These are phyloP conservation scores for Cheirogaleus medius DNA, from an alignment of 2,113 vertebrate genomes.

Conservation along the genomic window DNA sequence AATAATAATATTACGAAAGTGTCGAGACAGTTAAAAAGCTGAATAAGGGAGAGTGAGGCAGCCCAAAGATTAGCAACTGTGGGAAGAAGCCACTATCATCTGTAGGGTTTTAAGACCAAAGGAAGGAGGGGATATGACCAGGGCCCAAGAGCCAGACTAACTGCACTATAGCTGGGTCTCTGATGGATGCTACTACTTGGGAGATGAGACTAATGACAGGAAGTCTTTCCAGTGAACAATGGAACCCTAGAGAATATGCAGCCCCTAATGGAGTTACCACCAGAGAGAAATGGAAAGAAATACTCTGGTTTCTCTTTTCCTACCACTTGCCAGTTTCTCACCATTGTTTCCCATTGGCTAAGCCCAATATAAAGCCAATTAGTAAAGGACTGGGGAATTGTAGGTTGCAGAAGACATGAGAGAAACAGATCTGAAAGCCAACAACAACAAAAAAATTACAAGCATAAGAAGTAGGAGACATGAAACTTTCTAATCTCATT, in stretches of 20 bases:
- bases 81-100: background rate
- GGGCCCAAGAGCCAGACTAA: background rate
- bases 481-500: background rate
- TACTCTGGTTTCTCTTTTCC: background rate
- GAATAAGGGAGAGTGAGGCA: background rate
- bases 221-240: background rate
- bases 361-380: background rate
- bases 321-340: background rate
- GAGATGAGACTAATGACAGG: background rate
- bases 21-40: background rate
- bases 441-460: background rate
- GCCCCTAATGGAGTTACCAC: background rate
- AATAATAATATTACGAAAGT: constrained; percentile 1
- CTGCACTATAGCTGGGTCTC: background rate
- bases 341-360: background rate
- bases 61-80: background rate
- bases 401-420: background rate
- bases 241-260: background rate
- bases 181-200: background rate
- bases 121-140: background rate
- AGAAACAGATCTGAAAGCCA: background rate
- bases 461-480: background rate
- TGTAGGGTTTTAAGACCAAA: background rate
- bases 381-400: background rate
- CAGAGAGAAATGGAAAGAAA: background rate